A percentile compares a stretch with the other conserved stretches of the same genome.
These are phyloP conservation scores for Stigmatopora argus DNA, from an alignment of 2,113 vertebrate genomes.

Conservation along the genomic window DNA sequence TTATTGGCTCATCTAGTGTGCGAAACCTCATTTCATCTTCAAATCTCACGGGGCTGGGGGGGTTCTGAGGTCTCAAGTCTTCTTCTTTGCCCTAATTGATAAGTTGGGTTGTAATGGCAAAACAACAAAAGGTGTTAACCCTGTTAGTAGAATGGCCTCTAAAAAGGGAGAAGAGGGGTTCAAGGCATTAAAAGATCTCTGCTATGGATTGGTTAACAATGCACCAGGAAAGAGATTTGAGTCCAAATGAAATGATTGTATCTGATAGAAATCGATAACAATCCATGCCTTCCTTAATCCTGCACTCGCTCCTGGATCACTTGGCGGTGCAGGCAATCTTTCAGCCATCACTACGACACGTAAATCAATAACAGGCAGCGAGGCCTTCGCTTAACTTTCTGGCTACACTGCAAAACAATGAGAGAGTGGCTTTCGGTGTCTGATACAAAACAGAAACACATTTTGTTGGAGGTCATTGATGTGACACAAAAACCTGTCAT, in stretches of 20 bases:
- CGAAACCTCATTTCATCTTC: slow-evolving; percentile 53
- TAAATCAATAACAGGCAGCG: slow-evolving; percentile 61
- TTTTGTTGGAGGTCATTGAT: slow-evolving; percentile 60
- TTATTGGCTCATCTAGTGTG: slow-evolving; percentile 33
- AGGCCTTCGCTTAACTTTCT: slow-evolving; percentile 52
- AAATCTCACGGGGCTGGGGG: slow-evolving; percentile 32
- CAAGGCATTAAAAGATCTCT: slow-evolving; percentile 68
- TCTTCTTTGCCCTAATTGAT: slow-evolving; percentile 64
- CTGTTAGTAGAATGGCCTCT: slow-evolving; percentile 53
- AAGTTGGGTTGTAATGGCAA: slow-evolving; percentile 60
- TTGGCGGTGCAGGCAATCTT: slow-evolving; percentile 68
- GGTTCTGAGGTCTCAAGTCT: slow-evolving; percentile 37
- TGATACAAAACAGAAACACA: slow-evolving; percentile 40
- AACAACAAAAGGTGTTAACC: slow-evolving; percentile 68
- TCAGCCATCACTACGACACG: slow-evolving; percentile 68
- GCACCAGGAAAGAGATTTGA: slow-evolving; percentile 67
- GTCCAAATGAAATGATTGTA: slow-evolving; percentile 78
- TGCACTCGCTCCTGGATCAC: slow-evolving; percentile 67
- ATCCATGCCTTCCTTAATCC: slow-evolving; percentile 76
- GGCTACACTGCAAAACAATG: slow-evolving; percentile 52
- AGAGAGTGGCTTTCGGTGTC: slow-evolving; percentile 38
- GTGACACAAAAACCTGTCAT: slow-evolving; percentile 45
- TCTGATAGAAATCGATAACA: slow-evolving; percentile 78
- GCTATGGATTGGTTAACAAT: slow-evolving; percentile 56
- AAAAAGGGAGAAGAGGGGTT: slow-evolving; percentile 25